Percentiles rank a stretch among this genome's conserved stretches.
phyloP scores from a whole-genome alignment of 2,888 invertebrate genomes.

The Halictus quadricinctus region DNA sequence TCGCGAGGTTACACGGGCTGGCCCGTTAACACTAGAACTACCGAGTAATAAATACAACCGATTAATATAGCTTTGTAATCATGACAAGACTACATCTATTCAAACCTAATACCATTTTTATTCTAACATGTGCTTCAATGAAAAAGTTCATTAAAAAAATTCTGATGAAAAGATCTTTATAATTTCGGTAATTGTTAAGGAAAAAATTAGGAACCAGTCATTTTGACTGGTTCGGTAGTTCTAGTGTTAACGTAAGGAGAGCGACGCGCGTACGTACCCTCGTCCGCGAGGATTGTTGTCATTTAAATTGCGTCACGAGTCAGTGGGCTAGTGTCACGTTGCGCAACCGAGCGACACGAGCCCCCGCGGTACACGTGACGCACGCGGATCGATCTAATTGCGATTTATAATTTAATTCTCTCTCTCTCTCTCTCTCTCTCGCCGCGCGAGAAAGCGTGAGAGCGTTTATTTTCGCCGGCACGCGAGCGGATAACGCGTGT shows the following conservation, averaged over 20 bases:
- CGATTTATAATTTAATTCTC: slow-evolving; percentile 32
- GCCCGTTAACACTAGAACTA: neutral
- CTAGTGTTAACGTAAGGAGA: neutral
- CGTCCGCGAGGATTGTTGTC: slow-evolving; percentile 10
- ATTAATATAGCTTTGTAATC: no score
- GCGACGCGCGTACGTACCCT: neutral
- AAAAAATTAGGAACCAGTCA: no score
- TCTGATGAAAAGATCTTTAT: no score
- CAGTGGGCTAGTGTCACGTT: slow-evolving; percentile 40
- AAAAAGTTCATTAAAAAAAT: no score
- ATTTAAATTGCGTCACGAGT: slow-evolving; percentile 42
- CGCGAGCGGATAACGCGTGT: slow-evolving; percentile 24
- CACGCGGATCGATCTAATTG: slow-evolving; percentile 41
- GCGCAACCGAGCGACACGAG: slow-evolving; percentile 35
- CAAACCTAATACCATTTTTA: no score
- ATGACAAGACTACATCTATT: no score
- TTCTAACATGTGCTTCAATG: no score
- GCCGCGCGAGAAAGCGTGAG: neutral
- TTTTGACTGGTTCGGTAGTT: no score
- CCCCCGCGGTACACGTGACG: slow-evolving; percentile 28
- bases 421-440: neutral
- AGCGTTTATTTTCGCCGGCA: slow-evolving; percentile 14
- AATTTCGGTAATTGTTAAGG: no score
- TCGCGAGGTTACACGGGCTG: neutral
- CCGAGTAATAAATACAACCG: no score